Evolutionary conservation across 2,888 invertebrate genomes (phyloP), one percentile per base, ranked within the genome.

Genomic region (Drosophila neoperkinsi): DNA sequence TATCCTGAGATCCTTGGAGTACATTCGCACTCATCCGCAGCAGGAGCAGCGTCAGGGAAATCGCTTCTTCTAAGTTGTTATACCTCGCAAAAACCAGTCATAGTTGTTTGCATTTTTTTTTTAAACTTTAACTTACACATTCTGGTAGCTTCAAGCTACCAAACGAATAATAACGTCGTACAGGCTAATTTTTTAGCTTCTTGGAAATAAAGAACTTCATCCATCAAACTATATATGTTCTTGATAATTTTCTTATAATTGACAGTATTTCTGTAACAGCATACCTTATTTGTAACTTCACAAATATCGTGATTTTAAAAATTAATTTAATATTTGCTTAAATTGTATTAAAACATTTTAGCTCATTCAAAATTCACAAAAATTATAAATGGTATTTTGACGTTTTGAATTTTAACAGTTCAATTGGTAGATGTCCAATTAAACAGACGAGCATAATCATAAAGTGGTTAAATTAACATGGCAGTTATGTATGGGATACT

Each of bases 1-100:
- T 25, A 93, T 93, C 34, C 79, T 92, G 4, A 89, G 84, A 59
- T 68, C 93, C 18, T 79, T 93, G 71, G 91, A 92, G 64, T 93
- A 91, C 66, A 93, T 92, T 77, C 91, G 90, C 67, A 90, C 91
- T 21, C 92, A 93, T 84, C 93, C 93, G n/a, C 81, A 87, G 28
- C 84, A 88, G 61, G 93, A 93, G 73, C 72, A 82, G 33, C 83
- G 86, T 70, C 81, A 88, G 67, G 79, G 60, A 43, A 66, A 75
- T 25, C 63, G 58, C 6, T 74, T 57, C 25, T 81, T 84, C 63
- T 74, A 77, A 71, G 30, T 34, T 58, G 28, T 28, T 33, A 3
- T 18, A 2, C 46, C 5, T 28, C 4, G 16, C 43, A 21, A 36
- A 36, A 21, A 31, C 1, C 25, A 52, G 18, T 31, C 30, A 33